Percentiles rank a stretch among this genome's conserved stretches.
Conservation (phyloP, 2,797 vertebrate species). For the Lophius americanus region DNA sequence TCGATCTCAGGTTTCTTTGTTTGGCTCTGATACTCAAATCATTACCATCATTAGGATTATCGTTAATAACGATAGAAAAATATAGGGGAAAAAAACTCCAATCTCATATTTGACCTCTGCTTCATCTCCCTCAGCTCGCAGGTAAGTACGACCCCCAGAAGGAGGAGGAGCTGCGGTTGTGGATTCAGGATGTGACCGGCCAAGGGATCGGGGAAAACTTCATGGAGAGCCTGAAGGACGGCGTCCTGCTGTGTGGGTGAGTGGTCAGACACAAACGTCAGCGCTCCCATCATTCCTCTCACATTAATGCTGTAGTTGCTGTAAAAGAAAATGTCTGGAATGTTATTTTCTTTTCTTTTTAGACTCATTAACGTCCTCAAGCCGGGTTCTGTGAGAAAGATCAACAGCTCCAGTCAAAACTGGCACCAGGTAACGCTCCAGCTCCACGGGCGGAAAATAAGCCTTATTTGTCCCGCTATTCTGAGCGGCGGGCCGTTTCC, state of each 20-base stretch:
- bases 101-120: slow-evolving; percentile 21
- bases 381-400: slow-evolving; percentile 91
- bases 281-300: not conserved
- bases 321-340: not conserved
- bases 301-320: not conserved
- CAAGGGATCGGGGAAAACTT: slow-evolving; percentile 86
- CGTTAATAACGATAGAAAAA: too few species aligned
- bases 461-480: slow-evolving; percentile 3
- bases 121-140: slow-evolving; percentile 80
- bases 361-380: slow-evolving; percentile 94
- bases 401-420: slow-evolving; percentile 90
- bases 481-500: slow-evolving; percentile 12
- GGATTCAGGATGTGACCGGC: slow-evolving; percentile 90
- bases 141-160: slow-evolving; percentile 91
- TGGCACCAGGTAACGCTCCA: slow-evolving; percentile 88
- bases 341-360: slow-evolving; percentile 28
- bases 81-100: not conserved
- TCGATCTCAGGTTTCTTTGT: too few species aligned
- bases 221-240: slow-evolving; percentile 94
- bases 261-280: slow-evolving; percentile 44
- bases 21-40: too few species aligned
- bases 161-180: slow-evolving; percentile 89
- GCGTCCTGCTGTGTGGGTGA: slow-evolving; percentile 93
- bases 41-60: too few species aligned
- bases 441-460: slow-evolving; percentile 3